Evolutionary conservation across 2,888 invertebrate species (phyloP).

Genomic region (Nebria salina): DNA sequence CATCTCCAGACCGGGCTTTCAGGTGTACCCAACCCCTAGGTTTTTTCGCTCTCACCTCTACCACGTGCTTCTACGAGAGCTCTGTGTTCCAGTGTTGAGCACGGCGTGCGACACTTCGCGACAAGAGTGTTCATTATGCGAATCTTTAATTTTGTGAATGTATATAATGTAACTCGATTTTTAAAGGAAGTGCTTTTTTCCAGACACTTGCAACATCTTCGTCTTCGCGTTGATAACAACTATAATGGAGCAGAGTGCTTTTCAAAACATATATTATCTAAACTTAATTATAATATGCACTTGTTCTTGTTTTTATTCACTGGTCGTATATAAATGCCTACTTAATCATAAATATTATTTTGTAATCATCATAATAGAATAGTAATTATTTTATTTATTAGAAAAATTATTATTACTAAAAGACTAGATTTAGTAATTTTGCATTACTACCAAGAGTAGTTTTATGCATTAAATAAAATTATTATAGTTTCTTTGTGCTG

Average conservation of each 20-base stretch:
- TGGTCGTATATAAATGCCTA: not conserved
- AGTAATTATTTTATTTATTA: too few species aligned
- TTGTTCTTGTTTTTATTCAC: not conserved
- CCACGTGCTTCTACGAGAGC: not conserved
- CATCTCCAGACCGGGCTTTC: constrained; percentile 44
- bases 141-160: not conserved
- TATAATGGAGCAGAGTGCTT: not conserved
- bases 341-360: not conserved
- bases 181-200: not conserved
- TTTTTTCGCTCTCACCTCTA: not conserved
- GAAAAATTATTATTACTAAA: too few species aligned
- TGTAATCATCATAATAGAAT: too few species aligned
- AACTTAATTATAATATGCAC: not conserved
- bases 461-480: too few species aligned
- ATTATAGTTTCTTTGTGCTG: too few species aligned
- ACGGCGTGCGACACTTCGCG: not conserved
- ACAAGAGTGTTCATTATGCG: not conserved
- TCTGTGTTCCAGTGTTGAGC: not conserved
- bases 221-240: not conserved
- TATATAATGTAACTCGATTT: not conserved
- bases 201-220: not conserved
- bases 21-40: not conserved
- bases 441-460: too few species aligned
- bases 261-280: not conserved
- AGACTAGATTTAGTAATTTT: too few species aligned